Conservation (phyloP, 2,888 invertebrate genomes). For the Tenthredo livida region DNA sequence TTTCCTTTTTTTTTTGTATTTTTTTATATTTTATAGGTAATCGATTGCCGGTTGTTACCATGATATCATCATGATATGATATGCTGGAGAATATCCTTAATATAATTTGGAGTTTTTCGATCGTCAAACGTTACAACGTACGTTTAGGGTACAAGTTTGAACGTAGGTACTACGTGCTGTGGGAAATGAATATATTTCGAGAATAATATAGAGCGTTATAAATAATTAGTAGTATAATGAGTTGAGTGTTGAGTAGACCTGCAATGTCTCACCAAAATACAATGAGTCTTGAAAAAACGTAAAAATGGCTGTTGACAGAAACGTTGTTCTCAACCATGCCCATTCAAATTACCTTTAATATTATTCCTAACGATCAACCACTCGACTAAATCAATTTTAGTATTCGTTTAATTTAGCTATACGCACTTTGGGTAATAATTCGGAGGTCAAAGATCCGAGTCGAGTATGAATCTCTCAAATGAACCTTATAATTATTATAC, state of each 20-base stretch:
- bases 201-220: slow-evolving; percentile 68
- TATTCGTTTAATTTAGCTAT: slow-evolving; percentile 14
- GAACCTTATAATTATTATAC: not conserved
- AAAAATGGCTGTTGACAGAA: slow-evolving; percentile 71
- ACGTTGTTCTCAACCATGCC: slow-evolving; percentile 73
- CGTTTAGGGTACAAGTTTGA: not conserved
- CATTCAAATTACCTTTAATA: slow-evolving; percentile 23
- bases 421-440: not conserved
- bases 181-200: slow-evolving; percentile 5
- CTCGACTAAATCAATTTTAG: slow-evolving; percentile 23
- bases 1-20: not conserved
- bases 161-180: not conserved
- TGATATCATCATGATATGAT: no score
- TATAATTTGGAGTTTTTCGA: not conserved
- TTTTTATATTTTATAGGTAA: no score
- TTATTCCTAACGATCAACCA: slow-evolving; percentile 22
- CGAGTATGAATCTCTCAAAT: not conserved
- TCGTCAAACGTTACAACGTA: not conserved
- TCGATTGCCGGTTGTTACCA: no score
- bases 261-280: slow-evolving; percentile 75
- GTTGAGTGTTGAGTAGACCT: slow-evolving; percentile 76
- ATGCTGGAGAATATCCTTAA: not conserved
- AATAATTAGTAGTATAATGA: slow-evolving; percentile 78
- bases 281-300: slow-evolving; percentile 70
- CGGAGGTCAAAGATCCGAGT: not conserved